Percentiles rank a stretch among this genome's conserved stretches.
phyloP scores from a whole-genome alignment of 2,888 invertebrate genomes.

The Macropis europaea region DNA sequence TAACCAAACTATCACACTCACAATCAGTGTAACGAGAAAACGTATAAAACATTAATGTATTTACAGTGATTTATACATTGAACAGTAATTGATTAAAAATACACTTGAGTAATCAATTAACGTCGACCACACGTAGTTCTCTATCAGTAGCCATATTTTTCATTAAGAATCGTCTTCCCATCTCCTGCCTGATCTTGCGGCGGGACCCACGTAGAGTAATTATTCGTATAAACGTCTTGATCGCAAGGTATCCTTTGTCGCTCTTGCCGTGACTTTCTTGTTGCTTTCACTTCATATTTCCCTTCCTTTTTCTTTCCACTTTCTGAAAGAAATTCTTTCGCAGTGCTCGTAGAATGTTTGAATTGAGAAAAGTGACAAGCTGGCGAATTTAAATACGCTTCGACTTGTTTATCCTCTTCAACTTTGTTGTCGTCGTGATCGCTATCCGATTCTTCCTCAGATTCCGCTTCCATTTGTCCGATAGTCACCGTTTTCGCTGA shows the following conservation, averaged over 20 bases:
- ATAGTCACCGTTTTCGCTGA: not conserved
- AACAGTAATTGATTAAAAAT: not conserved
- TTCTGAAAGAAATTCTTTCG: not conserved
- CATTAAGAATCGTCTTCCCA: slow-evolving; percentile 88
- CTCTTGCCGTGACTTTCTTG: slow-evolving; percentile 2
- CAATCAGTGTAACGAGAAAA: not conserved
- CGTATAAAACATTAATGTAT: not conserved
- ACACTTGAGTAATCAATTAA: not conserved
- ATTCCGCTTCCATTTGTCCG: not conserved
- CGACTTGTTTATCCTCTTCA: too few relatives aligned
- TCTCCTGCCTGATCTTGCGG: slow-evolving; percentile 89
- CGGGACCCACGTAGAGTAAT: slow-evolving; percentile 90
- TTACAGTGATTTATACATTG: slow-evolving; percentile 2
- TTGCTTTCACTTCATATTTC: not conserved
- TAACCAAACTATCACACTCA: too few relatives aligned
- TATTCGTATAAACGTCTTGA: slow-evolving; percentile 78
- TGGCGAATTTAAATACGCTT: not conserved
- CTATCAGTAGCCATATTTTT: slow-evolving; percentile 88
- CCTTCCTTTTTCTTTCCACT: not conserved
- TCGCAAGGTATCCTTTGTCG: slow-evolving; percentile 73
- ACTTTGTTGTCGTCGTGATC: slow-evolving; percentile 12
- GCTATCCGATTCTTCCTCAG: slow-evolving; percentile 13
- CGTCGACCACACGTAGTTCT: not conserved
- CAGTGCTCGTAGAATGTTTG: not conserved
- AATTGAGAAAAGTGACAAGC: not conserved